These are phyloP conservation scores for Solen grandis DNA, from an alignment of 1,140 invertebrate genomes.

Conservation along the genomic window DNA sequence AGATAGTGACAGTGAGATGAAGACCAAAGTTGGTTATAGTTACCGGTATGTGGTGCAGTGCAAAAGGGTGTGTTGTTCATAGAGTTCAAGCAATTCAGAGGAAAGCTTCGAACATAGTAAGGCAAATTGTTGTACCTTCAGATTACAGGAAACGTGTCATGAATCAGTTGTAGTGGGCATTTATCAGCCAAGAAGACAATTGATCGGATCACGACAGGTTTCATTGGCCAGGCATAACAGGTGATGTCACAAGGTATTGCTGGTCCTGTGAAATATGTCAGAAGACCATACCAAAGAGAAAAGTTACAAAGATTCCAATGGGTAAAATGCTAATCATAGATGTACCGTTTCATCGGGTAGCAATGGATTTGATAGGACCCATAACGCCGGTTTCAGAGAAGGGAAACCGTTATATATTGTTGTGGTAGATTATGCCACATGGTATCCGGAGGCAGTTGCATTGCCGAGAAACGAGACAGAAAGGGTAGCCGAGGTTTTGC, in stretches of 20 bases:
- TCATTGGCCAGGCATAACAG: conserved; percentile 53
- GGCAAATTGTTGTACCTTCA: conserved; percentile 25
- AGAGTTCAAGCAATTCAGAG: no score
- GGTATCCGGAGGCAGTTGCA: no score
- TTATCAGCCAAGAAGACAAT: conserved; percentile 25
- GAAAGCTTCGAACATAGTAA: no score
- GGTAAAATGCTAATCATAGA: conserved; percentile 48
- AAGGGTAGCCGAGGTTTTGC: neutral
- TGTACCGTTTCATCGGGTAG: conserved; percentile 50
- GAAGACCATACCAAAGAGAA: conserved; percentile 50
- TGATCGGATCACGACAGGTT: conserved; percentile 29
- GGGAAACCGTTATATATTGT: conserved; percentile 44
- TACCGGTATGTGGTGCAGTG: no score
- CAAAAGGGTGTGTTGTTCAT: no score
- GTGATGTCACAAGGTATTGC: conserved; percentile 36
- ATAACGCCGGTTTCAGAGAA: conserved; percentile 34
- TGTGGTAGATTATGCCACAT: conserved; percentile 33
- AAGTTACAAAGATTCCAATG: conserved; percentile 40
- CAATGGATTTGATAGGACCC: no score
- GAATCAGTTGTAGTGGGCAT: conserved; percentile 41
- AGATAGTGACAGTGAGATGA: no score
- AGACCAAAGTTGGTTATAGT: no score
- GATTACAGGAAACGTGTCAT: conserved; percentile 15
- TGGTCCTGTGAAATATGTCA: conserved; percentile 58
- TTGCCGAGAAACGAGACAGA: conserved; percentile 20